Evolutionary conservation across 2,888 invertebrate species (phyloP).

Genomic region (Ligdia adustata): DNA sequence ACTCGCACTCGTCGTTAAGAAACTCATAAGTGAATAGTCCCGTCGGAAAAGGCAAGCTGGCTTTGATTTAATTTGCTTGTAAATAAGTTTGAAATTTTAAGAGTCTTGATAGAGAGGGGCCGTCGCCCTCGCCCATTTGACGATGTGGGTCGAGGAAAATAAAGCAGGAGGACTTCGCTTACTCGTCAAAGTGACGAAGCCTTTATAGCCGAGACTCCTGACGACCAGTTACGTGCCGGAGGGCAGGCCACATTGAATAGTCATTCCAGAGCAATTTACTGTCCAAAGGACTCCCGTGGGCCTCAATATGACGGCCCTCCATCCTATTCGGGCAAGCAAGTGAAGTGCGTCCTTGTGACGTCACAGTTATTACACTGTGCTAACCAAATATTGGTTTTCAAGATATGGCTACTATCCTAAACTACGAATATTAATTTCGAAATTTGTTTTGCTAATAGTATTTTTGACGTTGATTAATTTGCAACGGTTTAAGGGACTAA

Average conservation of each 20-base stretch:
- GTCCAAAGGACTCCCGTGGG: conserved; percentile 57
- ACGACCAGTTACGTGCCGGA: conserved; percentile 47
- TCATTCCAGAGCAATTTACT: conserved; percentile 61
- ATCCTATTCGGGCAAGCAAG: conserved; percentile 42
- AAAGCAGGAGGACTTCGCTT: conserved; percentile 27
- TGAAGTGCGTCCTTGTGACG: conserved; percentile 42
- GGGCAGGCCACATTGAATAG: conserved; percentile 57
- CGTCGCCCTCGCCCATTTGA: conserved; percentile 9
- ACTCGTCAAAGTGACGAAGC: conserved; percentile 37
- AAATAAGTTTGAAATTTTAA: conserved; percentile 5
- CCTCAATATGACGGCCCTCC: conserved; percentile 36
- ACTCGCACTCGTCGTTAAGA: conserved; percentile 31
- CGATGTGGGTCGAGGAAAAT: conserved; percentile 25
- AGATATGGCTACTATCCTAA: too few species aligned
- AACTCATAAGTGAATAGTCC: conserved; percentile 33
- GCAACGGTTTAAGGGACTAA: too few species aligned
- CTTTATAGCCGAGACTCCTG: conserved; percentile 42
- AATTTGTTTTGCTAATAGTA: too few species aligned
- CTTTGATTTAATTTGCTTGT: conserved; percentile 38
- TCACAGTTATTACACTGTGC: conserved; percentile 43
- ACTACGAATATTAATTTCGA: too few species aligned
- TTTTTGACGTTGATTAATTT: too few species aligned
- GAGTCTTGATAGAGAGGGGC: conserved; percentile 8
- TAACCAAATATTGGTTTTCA: too few species aligned
- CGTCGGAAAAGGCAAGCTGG: conserved; percentile 36